Evolutionary conservation across 1,140 invertebrate genomes (phyloP), one percentile per base, ranked within the genome.

Genomic region (Bombus sylvicola): DNA sequence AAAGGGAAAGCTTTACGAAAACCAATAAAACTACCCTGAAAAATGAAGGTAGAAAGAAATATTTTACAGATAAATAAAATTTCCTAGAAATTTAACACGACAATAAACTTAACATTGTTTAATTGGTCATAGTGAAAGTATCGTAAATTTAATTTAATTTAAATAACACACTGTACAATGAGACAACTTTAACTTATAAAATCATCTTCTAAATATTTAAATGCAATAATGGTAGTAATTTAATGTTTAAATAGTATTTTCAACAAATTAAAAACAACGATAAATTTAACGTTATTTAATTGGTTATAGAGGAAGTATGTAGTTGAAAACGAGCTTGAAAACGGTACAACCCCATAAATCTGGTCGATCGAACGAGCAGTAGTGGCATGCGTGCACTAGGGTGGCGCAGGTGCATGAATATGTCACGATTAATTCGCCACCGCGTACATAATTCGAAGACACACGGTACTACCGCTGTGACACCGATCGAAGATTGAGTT

Each of bases 401-500:
- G 43, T 39, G 81, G 28, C 81, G 43, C 81, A 83, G 81, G 59
- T 77, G 73, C 73, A 41, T 39, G 73, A 77, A 83, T 68, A 53
- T 68, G 62, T 41, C 73, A 83, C 81, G 81, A 64, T 41, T 83
- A 83, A 83, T 83, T 76, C 81, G 80, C 80, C 59, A 31, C 59
- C 47, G 64, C 81, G 62, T 66, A 43, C 62, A 64, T 77, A 77
- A 83, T 82, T 75, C 57, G 81, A 82, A 82, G 73, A 75, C 53
- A 39, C 43, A 39, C 34, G 39, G 39, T 34, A 34, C 79, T n/a
- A 4, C 69, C 28, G 22, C 28, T 5, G 64, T n/a, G 31, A 47
- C 71, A 28, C 59, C 41, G 72, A 75, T 83, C 81, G 73, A 66
- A 83, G 59, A 37, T 83, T 43, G 81, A 53, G 41, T 68, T 53